These are phyloP conservation scores for Denticeps clupeoides DNA, from an alignment of 2,797 vertebrate genomes.

Conservation along the genomic window DNA sequence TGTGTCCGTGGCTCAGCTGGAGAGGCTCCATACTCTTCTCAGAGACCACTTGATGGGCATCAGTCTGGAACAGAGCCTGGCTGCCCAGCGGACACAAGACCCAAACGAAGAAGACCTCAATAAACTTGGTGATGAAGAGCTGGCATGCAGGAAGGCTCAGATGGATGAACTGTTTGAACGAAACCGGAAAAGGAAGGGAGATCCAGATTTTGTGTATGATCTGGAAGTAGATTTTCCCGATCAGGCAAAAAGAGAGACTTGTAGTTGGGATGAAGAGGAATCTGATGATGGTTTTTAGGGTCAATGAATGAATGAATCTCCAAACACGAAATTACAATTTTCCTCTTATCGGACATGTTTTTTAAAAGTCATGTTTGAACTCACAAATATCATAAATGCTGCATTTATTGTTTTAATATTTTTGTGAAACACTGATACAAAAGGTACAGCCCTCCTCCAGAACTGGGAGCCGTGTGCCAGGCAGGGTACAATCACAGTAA, in stretches of 20 bases:
- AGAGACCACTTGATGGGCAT: constrained; percentile 68
- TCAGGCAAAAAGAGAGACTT: constrained; percentile 58
- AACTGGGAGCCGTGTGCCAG: not conserved
- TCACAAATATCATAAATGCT: too few species aligned
- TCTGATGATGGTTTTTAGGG: constrained; percentile 74
- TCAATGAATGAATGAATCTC: too few species aligned
- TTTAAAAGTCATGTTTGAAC: too few species aligned
- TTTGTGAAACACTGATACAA: constrained; percentile 57
- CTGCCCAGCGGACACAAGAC: constrained; percentile 52
- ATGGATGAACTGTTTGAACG: constrained; percentile 87
- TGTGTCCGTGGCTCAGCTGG: constrained; percentile 69
- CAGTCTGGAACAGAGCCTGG: constrained; percentile 61
- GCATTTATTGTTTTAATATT: constrained; percentile 23
- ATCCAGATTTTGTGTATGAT: constrained; percentile 81
- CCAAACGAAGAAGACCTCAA: constrained; percentile 81
- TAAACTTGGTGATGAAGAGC: constrained; percentile 75
- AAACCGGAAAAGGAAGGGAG: constrained; percentile 73
- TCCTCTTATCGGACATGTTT: not conserved
- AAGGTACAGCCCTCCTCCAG: constrained; percentile 39
- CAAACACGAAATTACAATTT: not conserved
- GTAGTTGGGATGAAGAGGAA: constrained; percentile 78
- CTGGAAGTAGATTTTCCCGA: constrained; percentile 75
- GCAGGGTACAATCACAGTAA: constrained; percentile 43
- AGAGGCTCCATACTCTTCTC: constrained; percentile 70
- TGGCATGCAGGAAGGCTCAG: constrained; percentile 74